These are phyloP conservation scores for Cherax destructor DNA, from an alignment of 1,140 invertebrate species.

Conservation along the genomic window DNA sequence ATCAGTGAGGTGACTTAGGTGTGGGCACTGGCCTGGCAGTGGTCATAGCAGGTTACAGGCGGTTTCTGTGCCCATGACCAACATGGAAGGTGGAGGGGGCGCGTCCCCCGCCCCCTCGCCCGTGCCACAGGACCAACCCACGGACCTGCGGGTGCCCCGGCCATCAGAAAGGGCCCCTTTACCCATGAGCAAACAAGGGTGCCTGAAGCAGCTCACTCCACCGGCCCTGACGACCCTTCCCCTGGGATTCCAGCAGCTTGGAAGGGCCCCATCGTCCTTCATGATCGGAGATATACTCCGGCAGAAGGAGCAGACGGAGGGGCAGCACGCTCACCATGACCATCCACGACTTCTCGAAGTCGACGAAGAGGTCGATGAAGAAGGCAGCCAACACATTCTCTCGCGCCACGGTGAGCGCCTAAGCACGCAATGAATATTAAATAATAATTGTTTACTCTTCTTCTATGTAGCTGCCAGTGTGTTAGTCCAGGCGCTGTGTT, in stretches of 20 bases:
- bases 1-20: not conserved
- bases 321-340: not conserved
- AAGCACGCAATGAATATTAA: not conserved
- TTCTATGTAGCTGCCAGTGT: not conserved
- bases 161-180: not conserved
- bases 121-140: constrained; percentile 44
- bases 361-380: constrained; percentile 33
- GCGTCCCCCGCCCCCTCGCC: constrained; percentile 55
- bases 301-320: constrained; percentile 37
- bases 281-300: constrained; percentile 54
- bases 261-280: constrained; percentile 42
- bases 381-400: constrained; percentile 30
- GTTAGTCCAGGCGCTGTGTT: too few relatives aligned
- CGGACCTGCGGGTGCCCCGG: constrained; percentile 34
- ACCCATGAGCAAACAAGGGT: not conserved
- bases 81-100: constrained; percentile 56
- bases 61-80: constrained; percentile 36
- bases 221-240: constrained; percentile 31
- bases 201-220: constrained; percentile 22
- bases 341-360: not conserved
- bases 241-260: constrained; percentile 38
- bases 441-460: not conserved
- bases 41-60: not conserved
- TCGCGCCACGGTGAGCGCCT: constrained; percentile 34
- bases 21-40: not conserved